A percentile compares a stretch with the other conserved stretches of the same genome.
Evolutionary conservation across 2,113 vertebrate genomes (phyloP).

Genomic region (Ginglymostoma cirratum): DNA sequence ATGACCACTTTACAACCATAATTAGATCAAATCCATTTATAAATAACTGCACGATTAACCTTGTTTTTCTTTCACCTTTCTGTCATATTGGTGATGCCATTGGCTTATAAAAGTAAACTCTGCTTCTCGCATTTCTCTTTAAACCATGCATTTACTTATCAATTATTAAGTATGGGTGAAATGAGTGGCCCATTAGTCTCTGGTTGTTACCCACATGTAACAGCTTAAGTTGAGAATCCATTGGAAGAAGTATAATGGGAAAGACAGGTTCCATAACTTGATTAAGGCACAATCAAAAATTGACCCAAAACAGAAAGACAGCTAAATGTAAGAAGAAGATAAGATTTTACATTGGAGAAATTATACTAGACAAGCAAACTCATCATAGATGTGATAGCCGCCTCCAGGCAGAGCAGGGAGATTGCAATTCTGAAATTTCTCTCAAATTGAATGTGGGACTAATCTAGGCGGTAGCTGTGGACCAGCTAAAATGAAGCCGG

Average conservation of each 20-base stretch:
- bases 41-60: too few relatives aligned
- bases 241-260: neutral
- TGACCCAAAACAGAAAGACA: neutral
- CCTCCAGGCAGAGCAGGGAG: neutral
- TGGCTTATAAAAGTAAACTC: too few relatives aligned
- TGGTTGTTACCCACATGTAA: neutral
- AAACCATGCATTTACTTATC: neutral
- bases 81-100: too few relatives aligned
- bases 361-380: neutral
- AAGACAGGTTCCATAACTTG: conserved; percentile 1
- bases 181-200: neutral
- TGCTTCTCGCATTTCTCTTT: too few relatives aligned
- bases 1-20: too few relatives aligned
- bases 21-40: too few relatives aligned
- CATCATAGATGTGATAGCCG: neutral
- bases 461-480: neutral
- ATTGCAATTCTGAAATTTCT: neutral
- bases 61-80: too few relatives aligned
- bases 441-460: neutral
- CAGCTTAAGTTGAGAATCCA: neutral
- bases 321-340: neutral
- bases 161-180: neutral
- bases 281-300: neutral
- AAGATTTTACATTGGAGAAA: neutral
- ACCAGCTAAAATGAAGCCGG: neutral